Conservation (phyloP, 2,888 invertebrate genomes). For the Mythimna vitellina region DNA sequence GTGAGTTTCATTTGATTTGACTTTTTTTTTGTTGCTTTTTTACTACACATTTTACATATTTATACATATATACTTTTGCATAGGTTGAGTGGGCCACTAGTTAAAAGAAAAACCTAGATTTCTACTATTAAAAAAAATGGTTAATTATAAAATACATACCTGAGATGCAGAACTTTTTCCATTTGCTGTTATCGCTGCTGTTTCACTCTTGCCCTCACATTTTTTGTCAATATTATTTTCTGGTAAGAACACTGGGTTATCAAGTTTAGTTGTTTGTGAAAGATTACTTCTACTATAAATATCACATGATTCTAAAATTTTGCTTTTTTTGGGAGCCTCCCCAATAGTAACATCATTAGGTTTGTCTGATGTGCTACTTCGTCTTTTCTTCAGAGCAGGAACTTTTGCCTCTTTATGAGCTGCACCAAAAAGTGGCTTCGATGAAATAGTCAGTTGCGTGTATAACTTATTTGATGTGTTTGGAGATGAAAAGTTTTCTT, state of each 20-base stretch:
- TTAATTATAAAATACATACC: slow-evolving; percentile 65
- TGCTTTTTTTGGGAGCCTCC: slow-evolving; percentile 82
- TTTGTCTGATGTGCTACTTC: slow-evolving; percentile 88
- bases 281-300: slow-evolving; percentile 81
- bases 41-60: too few species aligned
- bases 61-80: too few species aligned
- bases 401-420: slow-evolving; percentile 83
- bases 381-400: slow-evolving; percentile 84
- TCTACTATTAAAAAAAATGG: too few species aligned
- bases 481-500: slow-evolving; percentile 83
- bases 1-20: too few species aligned
- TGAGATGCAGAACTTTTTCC: slow-evolving; percentile 80
- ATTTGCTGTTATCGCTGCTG: slow-evolving; percentile 77
- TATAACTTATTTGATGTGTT: slow-evolving; percentile 86
- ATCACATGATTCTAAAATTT: slow-evolving; percentile 83
- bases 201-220: slow-evolving; percentile 77
- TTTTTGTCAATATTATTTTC: slow-evolving; percentile 85
- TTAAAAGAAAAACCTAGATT: too few species aligned
- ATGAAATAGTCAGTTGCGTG: slow-evolving; percentile 86
- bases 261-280: slow-evolving; percentile 76
- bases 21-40: too few species aligned
- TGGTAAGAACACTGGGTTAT: slow-evolving; percentile 73
- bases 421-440: slow-evolving; percentile 78
- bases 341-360: slow-evolving; percentile 81
- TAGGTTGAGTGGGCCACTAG: too few species aligned